Conservation (phyloP, 2,797 vertebrate species). For the Oreochromis mossambicus region DNA sequence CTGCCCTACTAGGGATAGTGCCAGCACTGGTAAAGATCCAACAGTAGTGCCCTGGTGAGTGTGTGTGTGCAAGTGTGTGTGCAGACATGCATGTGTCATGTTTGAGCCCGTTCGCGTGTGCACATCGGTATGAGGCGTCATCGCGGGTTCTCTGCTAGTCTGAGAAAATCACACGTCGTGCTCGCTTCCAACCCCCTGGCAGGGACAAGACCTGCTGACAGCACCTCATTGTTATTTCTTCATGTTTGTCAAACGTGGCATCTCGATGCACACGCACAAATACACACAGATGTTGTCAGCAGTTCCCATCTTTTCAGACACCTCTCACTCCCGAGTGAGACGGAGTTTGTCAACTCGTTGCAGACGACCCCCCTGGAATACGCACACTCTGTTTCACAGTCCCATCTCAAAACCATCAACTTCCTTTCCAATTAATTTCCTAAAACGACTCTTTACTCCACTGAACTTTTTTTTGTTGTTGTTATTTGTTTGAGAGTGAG, state of each 20-base stretch:
- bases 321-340: slow-evolving; percentile 70
- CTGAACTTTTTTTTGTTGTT: not conserved
- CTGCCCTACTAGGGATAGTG: not conserved
- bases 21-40: slow-evolving; percentile 13
- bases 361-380: slow-evolving; percentile 43
- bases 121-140: slow-evolving; percentile 71
- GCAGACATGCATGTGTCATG: slow-evolving; percentile 26
- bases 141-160: slow-evolving; percentile 79
- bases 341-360: slow-evolving; percentile 68
- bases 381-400: slow-evolving; percentile 58
- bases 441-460: slow-evolving; percentile 15
- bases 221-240: slow-evolving; percentile 74
- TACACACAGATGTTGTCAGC: slow-evolving; percentile 59
- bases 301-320: slow-evolving; percentile 69
- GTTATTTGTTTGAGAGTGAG: not conserved
- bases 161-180: slow-evolving; percentile 86
- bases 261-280: slow-evolving; percentile 23
- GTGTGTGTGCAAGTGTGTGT: not conserved
- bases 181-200: slow-evolving; percentile 74
- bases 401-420: slow-evolving; percentile 31
- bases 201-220: slow-evolving; percentile 84
- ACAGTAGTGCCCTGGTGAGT: not conserved
- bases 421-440: slow-evolving; percentile 46
- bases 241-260: slow-evolving; percentile 64
- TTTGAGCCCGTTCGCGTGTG: slow-evolving; percentile 28